Conservation (phyloP, 37 sponge, comb jelly and placozoan genomes). For the Aplysina aerophoba region DNA sequence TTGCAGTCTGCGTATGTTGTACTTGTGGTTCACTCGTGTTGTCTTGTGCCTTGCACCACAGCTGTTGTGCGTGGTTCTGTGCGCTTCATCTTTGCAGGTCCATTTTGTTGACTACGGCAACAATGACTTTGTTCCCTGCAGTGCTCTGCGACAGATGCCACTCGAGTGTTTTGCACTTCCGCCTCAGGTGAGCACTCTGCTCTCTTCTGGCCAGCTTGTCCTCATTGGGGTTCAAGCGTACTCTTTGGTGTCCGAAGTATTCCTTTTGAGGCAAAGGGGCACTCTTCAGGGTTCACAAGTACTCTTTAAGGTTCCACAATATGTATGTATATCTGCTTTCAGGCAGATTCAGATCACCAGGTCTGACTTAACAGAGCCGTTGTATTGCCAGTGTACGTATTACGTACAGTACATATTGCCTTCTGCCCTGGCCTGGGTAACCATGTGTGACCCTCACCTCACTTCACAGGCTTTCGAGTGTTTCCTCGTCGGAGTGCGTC, state of each 20-base stretch:
- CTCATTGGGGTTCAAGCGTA: too few species aligned
- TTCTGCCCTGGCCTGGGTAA: too few species aligned
- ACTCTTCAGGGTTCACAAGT: too few species aligned
- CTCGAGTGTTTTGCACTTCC: constrained; percentile 33
- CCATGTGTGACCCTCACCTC: neutral
- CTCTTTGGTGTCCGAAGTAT: too few species aligned
- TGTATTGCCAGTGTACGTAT: too few species aligned
- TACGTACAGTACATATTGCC: too few species aligned
- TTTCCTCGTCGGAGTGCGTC: constrained; percentile 69
- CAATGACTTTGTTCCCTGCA: constrained; percentile 51
- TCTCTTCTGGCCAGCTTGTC: too few species aligned
- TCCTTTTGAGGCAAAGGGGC: too few species aligned
- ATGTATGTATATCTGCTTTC: too few species aligned
- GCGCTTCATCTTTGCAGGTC: constrained; percentile 40
- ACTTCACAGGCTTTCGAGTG: constrained; percentile 77
- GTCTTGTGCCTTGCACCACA: neutral
- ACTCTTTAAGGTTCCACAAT: too few species aligned
- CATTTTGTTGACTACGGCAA: constrained; percentile 91
- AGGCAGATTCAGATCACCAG: too few species aligned
- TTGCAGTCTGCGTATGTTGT: neutral
- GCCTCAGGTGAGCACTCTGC: constrained; percentile 11
- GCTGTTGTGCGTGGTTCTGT: neutral
- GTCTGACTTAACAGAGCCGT: too few species aligned
- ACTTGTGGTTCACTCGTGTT: neutral
- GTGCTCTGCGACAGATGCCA: constrained; percentile 57